Evolutionary conservation across 2,113 vertebrate species (phyloP).

Genomic region (Indicator maculatus): DNA sequence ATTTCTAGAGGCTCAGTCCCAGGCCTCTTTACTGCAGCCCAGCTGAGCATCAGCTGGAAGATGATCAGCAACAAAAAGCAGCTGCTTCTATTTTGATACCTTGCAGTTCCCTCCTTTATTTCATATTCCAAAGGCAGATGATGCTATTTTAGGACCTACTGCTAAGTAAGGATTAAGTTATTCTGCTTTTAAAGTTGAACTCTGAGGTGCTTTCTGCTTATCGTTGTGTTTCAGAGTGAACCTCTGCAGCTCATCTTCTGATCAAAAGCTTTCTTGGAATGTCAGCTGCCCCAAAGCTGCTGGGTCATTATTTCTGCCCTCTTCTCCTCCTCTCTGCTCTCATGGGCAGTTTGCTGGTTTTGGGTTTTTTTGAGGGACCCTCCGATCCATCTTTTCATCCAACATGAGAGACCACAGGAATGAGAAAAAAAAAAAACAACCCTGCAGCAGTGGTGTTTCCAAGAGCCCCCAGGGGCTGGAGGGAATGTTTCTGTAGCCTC

Average conservation of each 20-base stretch:
- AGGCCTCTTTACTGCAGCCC: neutral
- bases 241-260: neutral
- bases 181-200: neutral
- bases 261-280: neutral
- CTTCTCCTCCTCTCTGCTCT: neutral
- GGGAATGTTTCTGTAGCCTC: neutral
- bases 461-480: neutral
- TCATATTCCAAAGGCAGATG: neutral
- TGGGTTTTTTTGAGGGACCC: neutral
- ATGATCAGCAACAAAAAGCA: neutral
- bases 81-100: neutral
- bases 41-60: neutral
- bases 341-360: neutral
- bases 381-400: neutral
- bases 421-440: neutral
- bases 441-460: neutral
- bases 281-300: neutral
- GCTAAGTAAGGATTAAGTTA: neutral
- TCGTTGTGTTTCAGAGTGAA: neutral
- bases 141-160: neutral
- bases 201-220: neutral
- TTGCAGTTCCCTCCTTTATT: neutral
- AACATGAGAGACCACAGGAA: neutral
- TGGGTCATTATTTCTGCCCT: neutral
- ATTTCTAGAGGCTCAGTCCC: neutral